Percentiles rank a stretch among this genome's conserved stretches.
These are phyloP conservation scores for Thalassarche chlororhynchos DNA, from an alignment of 2,113 vertebrate species.

Conservation along the genomic window DNA sequence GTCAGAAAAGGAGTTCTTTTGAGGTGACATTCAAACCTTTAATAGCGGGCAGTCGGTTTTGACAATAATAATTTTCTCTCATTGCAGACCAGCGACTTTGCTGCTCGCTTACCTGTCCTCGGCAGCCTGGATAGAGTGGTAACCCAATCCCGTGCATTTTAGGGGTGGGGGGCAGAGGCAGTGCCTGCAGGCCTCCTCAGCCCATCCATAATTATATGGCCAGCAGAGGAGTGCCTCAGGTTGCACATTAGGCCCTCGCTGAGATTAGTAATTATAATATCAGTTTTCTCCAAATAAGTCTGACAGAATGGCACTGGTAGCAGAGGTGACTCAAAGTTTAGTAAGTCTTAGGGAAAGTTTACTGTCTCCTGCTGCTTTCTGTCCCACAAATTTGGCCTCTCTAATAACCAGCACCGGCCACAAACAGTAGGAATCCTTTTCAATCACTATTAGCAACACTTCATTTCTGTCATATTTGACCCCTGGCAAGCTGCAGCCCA, in stretches of 20 bases:
- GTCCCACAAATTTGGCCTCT: slow-evolving; percentile 79
- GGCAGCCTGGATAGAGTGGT: slow-evolving; percentile 60
- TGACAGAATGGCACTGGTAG: slow-evolving; percentile 70
- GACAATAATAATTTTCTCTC: slow-evolving; percentile 74
- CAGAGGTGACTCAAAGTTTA: slow-evolving; percentile 82
- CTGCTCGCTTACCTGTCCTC: slow-evolving; percentile 76
- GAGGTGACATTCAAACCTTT: slow-evolving; percentile 81
- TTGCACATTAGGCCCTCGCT: slow-evolving; percentile 78
- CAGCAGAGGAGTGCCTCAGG: slow-evolving; percentile 73
- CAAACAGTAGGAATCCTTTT: slow-evolving; percentile 85
- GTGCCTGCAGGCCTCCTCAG: slow-evolving; percentile 61
- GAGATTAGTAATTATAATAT: slow-evolving; percentile 90
- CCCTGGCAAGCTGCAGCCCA: slow-evolving; percentile 73
- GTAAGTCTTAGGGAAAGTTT: slow-evolving; percentile 79
- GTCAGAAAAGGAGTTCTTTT: slow-evolving; percentile 70
- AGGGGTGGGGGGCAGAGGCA: slow-evolving; percentile 15
- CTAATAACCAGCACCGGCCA: slow-evolving; percentile 71
- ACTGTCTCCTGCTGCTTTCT: slow-evolving; percentile 81
- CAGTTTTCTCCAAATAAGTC: slow-evolving; percentile 78
- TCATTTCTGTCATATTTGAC: slow-evolving; percentile 85
- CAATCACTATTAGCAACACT: slow-evolving; percentile 84
- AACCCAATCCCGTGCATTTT: slow-evolving; percentile 76
- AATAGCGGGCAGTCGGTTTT: slow-evolving; percentile 60
- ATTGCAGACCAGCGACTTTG: slow-evolving; percentile 45
- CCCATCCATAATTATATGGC: slow-evolving; percentile 78